Conservation (phyloP, 2,888 invertebrate species). For the Nephrotoma flavescens region DNA sequence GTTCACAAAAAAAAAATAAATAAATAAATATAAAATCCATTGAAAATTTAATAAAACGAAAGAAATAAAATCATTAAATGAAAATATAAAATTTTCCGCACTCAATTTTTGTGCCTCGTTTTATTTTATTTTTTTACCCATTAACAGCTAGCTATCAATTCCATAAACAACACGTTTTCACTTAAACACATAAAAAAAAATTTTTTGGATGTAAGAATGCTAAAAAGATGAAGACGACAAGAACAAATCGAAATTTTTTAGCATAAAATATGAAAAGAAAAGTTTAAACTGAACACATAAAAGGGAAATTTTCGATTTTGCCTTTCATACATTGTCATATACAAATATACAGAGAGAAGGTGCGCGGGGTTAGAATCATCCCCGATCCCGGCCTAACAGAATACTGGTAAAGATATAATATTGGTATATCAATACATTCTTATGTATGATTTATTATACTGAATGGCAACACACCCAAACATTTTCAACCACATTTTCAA, state of each 20-base stretch:
- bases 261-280: not conserved
- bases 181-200: not conserved
- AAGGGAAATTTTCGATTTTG: not conserved
- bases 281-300: not conserved
- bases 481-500: not conserved
- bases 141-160: not conserved
- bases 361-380: not conserved
- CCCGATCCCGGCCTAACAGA: not conserved
- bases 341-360: not conserved
- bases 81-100: not conserved
- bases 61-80: not conserved
- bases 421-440: not conserved
- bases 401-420: not conserved
- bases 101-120: not conserved
- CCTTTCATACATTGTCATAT: not conserved
- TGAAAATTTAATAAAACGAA: not conserved
- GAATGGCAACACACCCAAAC: not conserved
- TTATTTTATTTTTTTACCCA: not conserved
- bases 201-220: not conserved
- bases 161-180: not conserved
- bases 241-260: not conserved
- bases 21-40: not conserved
- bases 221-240: not conserved
- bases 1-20: not conserved
- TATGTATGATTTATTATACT: not conserved